Conservation (phyloP, 2,113 vertebrate species). For the Phrynocephalus versicolor region DNA sequence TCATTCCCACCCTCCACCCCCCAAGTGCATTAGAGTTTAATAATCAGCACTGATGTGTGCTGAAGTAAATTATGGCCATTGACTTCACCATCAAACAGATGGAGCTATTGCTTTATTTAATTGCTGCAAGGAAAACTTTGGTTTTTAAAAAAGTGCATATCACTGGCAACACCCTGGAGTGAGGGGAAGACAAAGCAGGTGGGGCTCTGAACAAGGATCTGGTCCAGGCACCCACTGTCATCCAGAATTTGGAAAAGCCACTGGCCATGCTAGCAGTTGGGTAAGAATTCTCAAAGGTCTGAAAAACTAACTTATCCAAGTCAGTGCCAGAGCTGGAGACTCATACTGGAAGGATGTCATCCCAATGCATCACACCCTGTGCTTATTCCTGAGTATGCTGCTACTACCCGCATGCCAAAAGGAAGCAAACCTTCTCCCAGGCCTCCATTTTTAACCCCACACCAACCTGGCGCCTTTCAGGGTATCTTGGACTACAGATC, state of each 20-base stretch:
- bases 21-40: background rate
- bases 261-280: no score
- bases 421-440: background rate
- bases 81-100: background rate
- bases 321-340: background rate
- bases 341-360: background rate
- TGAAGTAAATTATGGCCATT: background rate
- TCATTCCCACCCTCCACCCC: no score
- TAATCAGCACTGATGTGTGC: background rate
- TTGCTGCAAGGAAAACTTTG: background rate
- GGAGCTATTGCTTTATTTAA: slow-evolving; percentile 9
- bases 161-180: background rate
- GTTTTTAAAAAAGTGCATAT: background rate
- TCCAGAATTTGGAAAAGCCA: no score
- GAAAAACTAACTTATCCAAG: no score
- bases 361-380: background rate
- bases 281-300: no score
- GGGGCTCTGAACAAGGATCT: background rate
- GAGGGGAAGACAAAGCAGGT: background rate
- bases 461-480: background rate
- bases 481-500: background rate
- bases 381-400: background rate
- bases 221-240: background rate
- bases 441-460: background rate
- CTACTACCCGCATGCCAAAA: background rate